A percentile compares a stretch with the other conserved stretches of the same genome.
Evolutionary conservation across 2,888 invertebrate species (phyloP).

Genomic region (Blastobasis lacticolella): DNA sequence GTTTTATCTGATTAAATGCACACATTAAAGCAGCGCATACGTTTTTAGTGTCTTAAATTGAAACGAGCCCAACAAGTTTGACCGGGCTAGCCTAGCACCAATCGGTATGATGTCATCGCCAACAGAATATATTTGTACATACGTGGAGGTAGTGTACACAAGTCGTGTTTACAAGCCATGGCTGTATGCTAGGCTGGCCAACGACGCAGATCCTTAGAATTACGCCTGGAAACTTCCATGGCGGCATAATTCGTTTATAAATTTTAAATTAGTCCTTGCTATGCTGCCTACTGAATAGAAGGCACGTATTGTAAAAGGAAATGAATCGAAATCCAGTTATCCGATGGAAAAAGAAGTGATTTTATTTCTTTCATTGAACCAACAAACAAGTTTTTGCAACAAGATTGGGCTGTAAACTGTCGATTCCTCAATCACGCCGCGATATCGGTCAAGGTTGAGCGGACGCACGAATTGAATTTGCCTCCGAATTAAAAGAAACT

Average conservation of each 20-base stretch:
- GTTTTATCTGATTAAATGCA: too few relatives aligned
- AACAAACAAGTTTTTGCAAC: slow-evolving; percentile 30
- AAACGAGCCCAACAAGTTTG: slow-evolving; percentile 32
- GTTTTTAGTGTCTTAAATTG: not conserved
- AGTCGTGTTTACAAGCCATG: slow-evolving; percentile 1
- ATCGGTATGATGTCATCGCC: slow-evolving; percentile 39
- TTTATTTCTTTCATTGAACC: slow-evolving; percentile 1
- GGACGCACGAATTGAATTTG: slow-evolving; percentile 19
- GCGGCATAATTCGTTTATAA: slow-evolving; percentile 21
- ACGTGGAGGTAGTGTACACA: slow-evolving; percentile 1
- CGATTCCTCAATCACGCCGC: slow-evolving; percentile 24
- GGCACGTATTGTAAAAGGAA: slow-evolving; percentile 30
- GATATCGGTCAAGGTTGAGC: slow-evolving; percentile 42
- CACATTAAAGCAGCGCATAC: not conserved
- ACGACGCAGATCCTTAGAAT: slow-evolving; percentile 12
- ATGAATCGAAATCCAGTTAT: slow-evolving; percentile 33
- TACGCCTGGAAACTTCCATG: slow-evolving; percentile 41
- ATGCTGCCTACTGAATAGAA: slow-evolving; percentile 28
- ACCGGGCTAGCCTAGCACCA: slow-evolving; percentile 29
- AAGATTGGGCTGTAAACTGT: slow-evolving; percentile 16
- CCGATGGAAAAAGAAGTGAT: slow-evolving; percentile 13
- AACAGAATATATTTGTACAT: slow-evolving; percentile 17
- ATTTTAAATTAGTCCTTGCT: slow-evolving; percentile 30
- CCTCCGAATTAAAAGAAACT: too few relatives aligned
- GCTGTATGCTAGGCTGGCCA: slow-evolving; percentile 4